Evolutionary conservation across 2,113 vertebrate genomes (phyloP), one percentile per base, ranked within the genome.

Genomic region (Prunella fulvescens): DNA sequence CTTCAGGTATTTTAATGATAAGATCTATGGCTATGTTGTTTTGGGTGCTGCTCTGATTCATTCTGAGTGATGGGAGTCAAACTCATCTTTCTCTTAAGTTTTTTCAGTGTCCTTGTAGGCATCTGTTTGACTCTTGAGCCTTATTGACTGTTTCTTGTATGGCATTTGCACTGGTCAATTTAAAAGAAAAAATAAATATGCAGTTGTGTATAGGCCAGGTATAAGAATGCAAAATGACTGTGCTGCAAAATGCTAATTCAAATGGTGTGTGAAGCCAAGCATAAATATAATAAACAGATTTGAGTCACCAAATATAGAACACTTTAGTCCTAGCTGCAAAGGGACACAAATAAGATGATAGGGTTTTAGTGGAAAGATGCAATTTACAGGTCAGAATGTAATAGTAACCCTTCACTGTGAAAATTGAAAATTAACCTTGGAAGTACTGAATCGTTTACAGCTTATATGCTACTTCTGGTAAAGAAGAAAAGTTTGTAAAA

Each of bases 371-470:
- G 65, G 97, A 97, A 98, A 97, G 98, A 98, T 98, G 96, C 98
- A 98, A 98, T 99, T 98, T 99, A 94, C 97, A 97, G 98, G 98
- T 98, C 98, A 98, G 97, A 97, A 97, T 95, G 95, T 98, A 98
- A 98, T 98, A 95, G 97, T 97, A 98, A 98, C 98, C 98, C 98
- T 98, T 98, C 97, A 98, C 96, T 97, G 96, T 96, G 95, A 96
- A 98, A 98, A 98, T 97, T 98, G 98, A 98, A 99, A 98, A 98
- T 98, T 97, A 99, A 98, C 98, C 98, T 98, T 98, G 97, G 92
- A 95, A 97, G 94, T 96, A 96, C 96, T 96, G 97, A 97, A 97
- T 98, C 82, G 58, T 98, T 98, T 96, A 93, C 96, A 98, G 95
- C 93, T 98, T 97, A 97, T 90, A 71, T 74, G 42, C 90, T 95